Evolutionary conservation across 2,797 vertebrate genomes (phyloP).

Genomic region (Discoglossus pictus): DNA sequence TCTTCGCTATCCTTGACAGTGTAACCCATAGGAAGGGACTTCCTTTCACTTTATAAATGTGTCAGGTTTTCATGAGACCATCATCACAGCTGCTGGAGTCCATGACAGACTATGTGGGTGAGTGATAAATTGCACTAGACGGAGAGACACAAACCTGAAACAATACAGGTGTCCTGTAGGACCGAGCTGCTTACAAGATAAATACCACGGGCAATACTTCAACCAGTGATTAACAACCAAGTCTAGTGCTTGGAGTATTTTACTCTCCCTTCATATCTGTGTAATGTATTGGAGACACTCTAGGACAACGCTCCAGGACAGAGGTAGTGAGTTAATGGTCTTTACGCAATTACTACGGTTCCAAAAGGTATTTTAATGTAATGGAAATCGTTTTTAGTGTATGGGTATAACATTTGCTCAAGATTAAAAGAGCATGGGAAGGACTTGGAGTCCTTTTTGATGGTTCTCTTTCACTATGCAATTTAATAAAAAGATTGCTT

Average conservation of each 20-base stretch:
- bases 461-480: too few relatives aligned
- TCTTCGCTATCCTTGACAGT: slow-evolving; percentile 18
- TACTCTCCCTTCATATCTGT: neutral
- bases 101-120: slow-evolving; percentile 59
- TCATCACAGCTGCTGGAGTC: slow-evolving; percentile 35
- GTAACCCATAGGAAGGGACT: neutral
- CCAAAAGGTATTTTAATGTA: too few relatives aligned
- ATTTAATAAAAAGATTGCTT: too few relatives aligned
- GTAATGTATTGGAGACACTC: too few relatives aligned
- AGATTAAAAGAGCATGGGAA: too few relatives aligned
- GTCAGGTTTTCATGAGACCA: slow-evolving; percentile 45
- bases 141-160: slow-evolving; percentile 70
- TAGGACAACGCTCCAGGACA: neutral
- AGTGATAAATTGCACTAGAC: slow-evolving; percentile 68
- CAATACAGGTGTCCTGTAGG: slow-evolving; percentile 61
- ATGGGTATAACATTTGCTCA: too few relatives aligned
- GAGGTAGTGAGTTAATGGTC: neutral
- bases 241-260: slow-evolving; percentile 23
- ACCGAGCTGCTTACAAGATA: slow-evolving; percentile 67
- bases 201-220: slow-evolving; percentile 63
- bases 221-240: slow-evolving; percentile 64
- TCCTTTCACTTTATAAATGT: slow-evolving; percentile 52
- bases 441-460: too few relatives aligned
- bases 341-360: too few relatives aligned
- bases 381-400: too few relatives aligned